phyloP scores from a whole-genome alignment of 2,797 vertebrate species.

The Falco biarmicus region DNA sequence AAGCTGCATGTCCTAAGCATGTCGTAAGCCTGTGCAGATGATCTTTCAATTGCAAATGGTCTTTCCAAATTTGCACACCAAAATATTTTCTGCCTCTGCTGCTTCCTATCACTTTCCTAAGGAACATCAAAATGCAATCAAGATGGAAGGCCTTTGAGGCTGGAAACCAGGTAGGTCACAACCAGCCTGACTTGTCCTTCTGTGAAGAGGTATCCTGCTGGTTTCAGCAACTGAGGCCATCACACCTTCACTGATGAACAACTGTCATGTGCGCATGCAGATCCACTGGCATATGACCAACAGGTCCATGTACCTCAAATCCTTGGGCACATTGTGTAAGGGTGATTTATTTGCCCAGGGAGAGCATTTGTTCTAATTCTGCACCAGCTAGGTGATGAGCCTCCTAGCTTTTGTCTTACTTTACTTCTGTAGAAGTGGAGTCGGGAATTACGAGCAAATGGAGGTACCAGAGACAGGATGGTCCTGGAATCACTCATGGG shows the following conservation, averaged over 20 bases:
- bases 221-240: slow-evolving; percentile 22
- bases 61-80: slow-evolving; percentile 43
- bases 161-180: slow-evolving; percentile 56
- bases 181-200: slow-evolving; percentile 46
- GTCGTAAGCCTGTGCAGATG: neutral
- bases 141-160: slow-evolving; percentile 36
- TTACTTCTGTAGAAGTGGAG: neutral
- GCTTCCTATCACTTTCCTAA: slow-evolving; percentile 29
- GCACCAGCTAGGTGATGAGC: neutral
- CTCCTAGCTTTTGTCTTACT: neutral
- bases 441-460: neutral
- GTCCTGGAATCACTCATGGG: neutral
- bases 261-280: neutral
- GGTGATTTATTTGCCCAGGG: neutral
- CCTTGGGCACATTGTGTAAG: neutral
- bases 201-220: slow-evolving; percentile 6
- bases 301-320: accelerated
- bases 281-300: neutral
- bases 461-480: neutral
- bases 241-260: neutral
- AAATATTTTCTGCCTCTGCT: slow-evolving; percentile 6
- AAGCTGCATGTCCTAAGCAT: neutral
- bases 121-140: slow-evolving; percentile 49
- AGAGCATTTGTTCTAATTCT: neutral
- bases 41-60: slow-evolving; percentile 37